Base-by-base conservation (phyloP, 2,797 vertebrate species). In the Sylvia borin region DNA sequence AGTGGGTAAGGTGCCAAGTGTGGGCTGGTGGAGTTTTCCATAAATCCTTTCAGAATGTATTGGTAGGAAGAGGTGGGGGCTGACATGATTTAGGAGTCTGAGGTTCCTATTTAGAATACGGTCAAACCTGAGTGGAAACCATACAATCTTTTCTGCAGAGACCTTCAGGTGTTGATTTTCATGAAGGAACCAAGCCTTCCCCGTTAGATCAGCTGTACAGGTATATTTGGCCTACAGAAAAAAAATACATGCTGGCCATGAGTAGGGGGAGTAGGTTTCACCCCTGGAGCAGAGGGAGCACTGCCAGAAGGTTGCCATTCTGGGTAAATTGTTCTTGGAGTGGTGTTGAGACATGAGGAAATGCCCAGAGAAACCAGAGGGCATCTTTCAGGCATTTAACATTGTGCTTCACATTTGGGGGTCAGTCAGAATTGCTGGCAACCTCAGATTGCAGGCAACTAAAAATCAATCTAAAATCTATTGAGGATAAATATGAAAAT, bases 1-100 rank as follows among this genome's bases (percentile, higher is more conserved):
- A 22, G 15, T 2, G 3, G 6, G 4, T 1, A 0, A 74, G 27
- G 11, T 87, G n/a, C 19, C 25, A 61, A 22, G 9, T 2, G 1
- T 29, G 29, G 40, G 29, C 0, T 1, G 21, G 16, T 1, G 14
- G 31, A 68, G 2, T 51, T 73, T 73, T 34, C 47, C 4, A 22
- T 91, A 64, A 73, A 88, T 82, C 27, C 8, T 68, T 92, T 57
- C 21, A 77, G n/a, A 27, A 42, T 70, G n/a, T 27, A 19, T 26
- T 70, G n/a, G 8, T 0, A 2, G 48, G 42, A 70, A 74, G 43
- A 32, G 22, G 10, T 27, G 24, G 5, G 5, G 16, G 5, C 22
- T 27, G 31, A 19, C 15, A 26, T 32, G 16, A n/a, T 53, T 58
- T 88, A 34, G 45, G 26, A 64, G 45, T 50, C 38, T n/a, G 32